Base-by-base conservation (phyloP, 92 coral and sea anemone genomes). In the Blastomussa wellsi region DNA sequence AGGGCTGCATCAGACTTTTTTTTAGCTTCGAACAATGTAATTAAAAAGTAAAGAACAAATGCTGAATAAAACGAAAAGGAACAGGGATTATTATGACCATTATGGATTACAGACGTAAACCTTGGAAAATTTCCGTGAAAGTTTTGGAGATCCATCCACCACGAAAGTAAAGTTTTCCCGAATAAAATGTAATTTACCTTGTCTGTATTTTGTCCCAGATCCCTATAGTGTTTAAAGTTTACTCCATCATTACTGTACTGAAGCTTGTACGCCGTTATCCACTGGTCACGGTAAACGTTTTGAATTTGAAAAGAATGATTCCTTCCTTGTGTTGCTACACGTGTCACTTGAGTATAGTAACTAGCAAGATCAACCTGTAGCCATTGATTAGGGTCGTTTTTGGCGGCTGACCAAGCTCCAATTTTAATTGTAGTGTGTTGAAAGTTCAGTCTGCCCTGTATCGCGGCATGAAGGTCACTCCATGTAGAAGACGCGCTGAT, bases 321-420 rank as follows among this genome's bases (percentile, higher is more conserved):
- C 35, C 74, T 69, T 69, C 74, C 74, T 4, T 69, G 74, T 35
- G 74, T 69, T 35, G 74, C 74, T 22, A 69, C 39, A 19, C 74
- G 74, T 33, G 74, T 69, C 16, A 69, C 47, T 19, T 7, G 20
- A 4, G 10, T 35, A 26, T 69, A 69, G 13, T 33, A 20, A 20
- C 42, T 69, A 2, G 2, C 44, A 1, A 69, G 74, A 35, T 69
- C 74, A 36, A 69, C 44, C 74, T 69, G 41, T 4, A 69, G 17
- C 74, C 74, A 69, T 38, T 35, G 74, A 35, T 69, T 35, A 5
- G 38, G 47, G 33, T 69, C 47, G 22, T 35, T 35, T 14, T 2
- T 1, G 12, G 0, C 8, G 20, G 74, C 74, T 69, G 44, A 16
- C 74, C 74, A 69, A 69, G n/a, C 22, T 69, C 28, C 47, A 1